A percentile compares a stretch with the other conserved stretches of the same genome.
phyloP scores from a whole-genome alignment of 2,797 vertebrate genomes.

The Sibirionetta formosa region DNA sequence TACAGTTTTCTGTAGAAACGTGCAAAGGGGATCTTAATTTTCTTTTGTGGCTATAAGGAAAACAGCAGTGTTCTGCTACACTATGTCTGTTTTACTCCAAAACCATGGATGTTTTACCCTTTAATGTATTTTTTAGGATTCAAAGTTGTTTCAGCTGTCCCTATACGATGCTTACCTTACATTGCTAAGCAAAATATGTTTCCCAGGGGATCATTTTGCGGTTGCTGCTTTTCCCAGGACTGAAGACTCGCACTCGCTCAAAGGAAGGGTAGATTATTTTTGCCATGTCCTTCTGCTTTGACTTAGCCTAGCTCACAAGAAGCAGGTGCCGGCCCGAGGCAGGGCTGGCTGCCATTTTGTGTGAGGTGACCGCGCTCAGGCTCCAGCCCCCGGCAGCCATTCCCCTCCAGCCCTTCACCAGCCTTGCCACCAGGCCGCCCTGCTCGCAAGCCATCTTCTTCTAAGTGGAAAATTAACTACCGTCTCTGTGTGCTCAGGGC shows the following conservation, averaged over 20 bases:
- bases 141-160: not conserved
- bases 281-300: not conserved
- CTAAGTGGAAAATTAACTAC: not conserved
- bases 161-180: not conserved
- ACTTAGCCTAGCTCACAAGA: not conserved
- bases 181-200: not conserved
- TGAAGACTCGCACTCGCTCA: rapidly evolving
- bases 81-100: not conserved
- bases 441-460: rapidly evolving
- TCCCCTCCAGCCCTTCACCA: rapidly evolving
- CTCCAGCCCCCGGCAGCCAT: rapidly evolving
- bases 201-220: not conserved
- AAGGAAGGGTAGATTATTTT: not conserved
- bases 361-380: rapidly evolving
- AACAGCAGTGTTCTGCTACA: not conserved
- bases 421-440: rapidly evolving
- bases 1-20: not conserved
- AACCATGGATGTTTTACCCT: not conserved
- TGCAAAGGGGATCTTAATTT: not conserved
- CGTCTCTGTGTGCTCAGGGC: not conserved
- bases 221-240: not conserved
- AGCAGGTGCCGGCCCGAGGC: not conserved
- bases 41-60: not conserved
- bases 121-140: not conserved
- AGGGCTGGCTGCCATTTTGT: not conserved